Percentiles rank a stretch among this genome's conserved stretches.
phyloP scores from a whole-genome alignment of 2,888 invertebrate genomes.

The Cabera pusaria region DNA sequence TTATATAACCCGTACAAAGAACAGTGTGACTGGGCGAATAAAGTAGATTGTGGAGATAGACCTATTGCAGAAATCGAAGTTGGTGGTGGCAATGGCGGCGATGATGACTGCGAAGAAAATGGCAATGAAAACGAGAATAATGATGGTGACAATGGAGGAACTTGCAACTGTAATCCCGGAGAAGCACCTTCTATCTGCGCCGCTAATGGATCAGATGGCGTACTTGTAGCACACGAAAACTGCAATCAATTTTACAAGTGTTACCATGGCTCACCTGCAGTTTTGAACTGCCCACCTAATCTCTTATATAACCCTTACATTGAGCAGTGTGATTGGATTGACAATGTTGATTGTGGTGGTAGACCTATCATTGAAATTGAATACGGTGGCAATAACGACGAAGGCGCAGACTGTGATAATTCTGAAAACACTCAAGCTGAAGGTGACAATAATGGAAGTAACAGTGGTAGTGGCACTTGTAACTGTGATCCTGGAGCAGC shows the following conservation, averaged over 20 bases:
- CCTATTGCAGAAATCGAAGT: constrained; percentile 20
- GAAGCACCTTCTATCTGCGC: constrained; percentile 44
- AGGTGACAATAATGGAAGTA: constrained; percentile 3
- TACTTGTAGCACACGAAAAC: constrained; percentile 45
- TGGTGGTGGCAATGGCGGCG: constrained; percentile 10
- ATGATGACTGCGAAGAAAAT: constrained; percentile 12
- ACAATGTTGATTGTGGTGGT: constrained; percentile 45
- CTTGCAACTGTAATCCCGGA: constrained; percentile 34
- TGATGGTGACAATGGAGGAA: constrained; percentile 14
- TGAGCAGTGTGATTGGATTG: constrained; percentile 47
- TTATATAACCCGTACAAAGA: constrained; percentile 36
- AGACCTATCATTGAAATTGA: constrained; percentile 35
- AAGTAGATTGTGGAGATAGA: constrained; percentile 42
- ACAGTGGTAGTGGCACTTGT: constrained; percentile 16
- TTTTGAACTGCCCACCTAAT: constrained; percentile 31
- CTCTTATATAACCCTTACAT: constrained; percentile 43
- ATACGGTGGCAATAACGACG: constrained; percentile 19
- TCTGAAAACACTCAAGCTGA: too few species aligned
- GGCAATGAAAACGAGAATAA: constrained; percentile 16
- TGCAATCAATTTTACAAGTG: constrained; percentile 53
- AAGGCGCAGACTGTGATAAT: too few species aligned
- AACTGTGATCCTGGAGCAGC: constrained; percentile 36
- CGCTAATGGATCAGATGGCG: constrained; percentile 36
- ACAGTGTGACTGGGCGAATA: constrained; percentile 42
- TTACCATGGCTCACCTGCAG: constrained; percentile 37